These are phyloP conservation scores for Drosophila meridionalis DNA, from an alignment of 2,888 invertebrate species.

Conservation along the genomic window DNA sequence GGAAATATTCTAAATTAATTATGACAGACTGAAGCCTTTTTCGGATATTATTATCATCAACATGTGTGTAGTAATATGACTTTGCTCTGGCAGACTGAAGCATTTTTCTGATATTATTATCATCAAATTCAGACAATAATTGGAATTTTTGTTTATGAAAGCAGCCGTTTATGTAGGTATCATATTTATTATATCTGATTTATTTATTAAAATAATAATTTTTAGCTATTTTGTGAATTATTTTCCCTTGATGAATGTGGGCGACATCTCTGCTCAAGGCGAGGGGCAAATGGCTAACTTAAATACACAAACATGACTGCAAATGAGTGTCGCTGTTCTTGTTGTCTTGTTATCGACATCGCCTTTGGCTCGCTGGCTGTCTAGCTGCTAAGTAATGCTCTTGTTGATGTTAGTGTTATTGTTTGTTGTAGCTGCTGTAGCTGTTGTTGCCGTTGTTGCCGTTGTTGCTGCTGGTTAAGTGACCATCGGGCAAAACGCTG, in stretches of 20 bases:
- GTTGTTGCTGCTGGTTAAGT: slow-evolving; percentile 60
- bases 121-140: neutral
- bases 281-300: slow-evolving; percentile 5
- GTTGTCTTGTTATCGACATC: slow-evolving; percentile 37
- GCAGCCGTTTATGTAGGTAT: neutral
- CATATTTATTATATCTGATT: neutral
- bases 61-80: too few relatives aligned
- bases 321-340: slow-evolving; percentile 67
- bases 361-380: slow-evolving; percentile 25
- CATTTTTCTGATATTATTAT: neutral
- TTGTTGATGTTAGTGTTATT: slow-evolving; percentile 15
- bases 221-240: neutral
- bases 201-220: neutral
- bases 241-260: neutral
- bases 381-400: slow-evolving; percentile 15
- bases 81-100: neutral
- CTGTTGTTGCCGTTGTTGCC: neutral
- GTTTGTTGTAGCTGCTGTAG: slow-evolving; percentile 33
- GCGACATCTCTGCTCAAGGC: slow-evolving; percentile 32
- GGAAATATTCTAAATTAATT: neutral
- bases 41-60: neutral
- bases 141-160: neutral
- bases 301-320: slow-evolving; percentile 70
- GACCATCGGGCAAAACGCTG: slow-evolving; percentile 67
- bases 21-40: neutral